Percentiles rank a stretch among this genome's conserved stretches.
These are phyloP conservation scores for Pseudochromis fuscus DNA, from an alignment of 2,797 vertebrate species.

Conservation along the genomic window DNA sequence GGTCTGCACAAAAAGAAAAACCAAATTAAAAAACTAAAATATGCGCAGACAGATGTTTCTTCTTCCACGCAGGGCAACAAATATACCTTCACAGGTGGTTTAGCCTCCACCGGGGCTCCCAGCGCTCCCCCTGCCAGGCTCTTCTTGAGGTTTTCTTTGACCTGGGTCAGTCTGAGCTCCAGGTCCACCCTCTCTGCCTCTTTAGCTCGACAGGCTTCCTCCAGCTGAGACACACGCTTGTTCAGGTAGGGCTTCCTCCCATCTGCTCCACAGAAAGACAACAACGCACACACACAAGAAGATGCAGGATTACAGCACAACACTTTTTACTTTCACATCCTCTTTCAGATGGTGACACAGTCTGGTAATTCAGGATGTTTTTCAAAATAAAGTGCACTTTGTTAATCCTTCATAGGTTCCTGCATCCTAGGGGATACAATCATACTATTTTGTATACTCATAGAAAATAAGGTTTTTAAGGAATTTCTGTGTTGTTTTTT, in stretches of 20 bases:
- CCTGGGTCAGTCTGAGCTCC: conserved; percentile 89
- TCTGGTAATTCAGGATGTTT: background rate
- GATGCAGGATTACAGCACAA: background rate
- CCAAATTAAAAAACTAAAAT: background rate
- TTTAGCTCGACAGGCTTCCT: conserved; percentile 89
- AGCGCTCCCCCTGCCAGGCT: conserved; percentile 90
- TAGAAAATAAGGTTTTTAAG: too few species aligned
- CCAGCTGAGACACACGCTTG: conserved; percentile 83
- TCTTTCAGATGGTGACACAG: background rate
- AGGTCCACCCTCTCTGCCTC: conserved; percentile 90
- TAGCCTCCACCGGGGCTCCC: conserved; percentile 83
- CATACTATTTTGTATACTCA: too few species aligned
- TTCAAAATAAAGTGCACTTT: background rate
- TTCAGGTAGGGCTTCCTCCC: conserved; percentile 83
- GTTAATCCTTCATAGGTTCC: too few species aligned
- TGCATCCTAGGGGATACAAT: too few species aligned
- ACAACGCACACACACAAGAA: background rate
- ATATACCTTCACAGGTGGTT: conserved; percentile 82
- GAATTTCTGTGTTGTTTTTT: too few species aligned
- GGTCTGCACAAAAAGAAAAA: conserved; percentile 41
- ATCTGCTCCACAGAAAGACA: conserved; percentile 77
- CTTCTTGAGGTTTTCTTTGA: conserved; percentile 92
- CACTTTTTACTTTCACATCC: background rate
- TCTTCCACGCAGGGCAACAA: background rate
- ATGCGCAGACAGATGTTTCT: background rate